Evolutionary conservation across 2,888 invertebrate genomes (phyloP), one percentile per base, ranked within the genome.

Genomic region (Raillietiella orientalis): DNA sequence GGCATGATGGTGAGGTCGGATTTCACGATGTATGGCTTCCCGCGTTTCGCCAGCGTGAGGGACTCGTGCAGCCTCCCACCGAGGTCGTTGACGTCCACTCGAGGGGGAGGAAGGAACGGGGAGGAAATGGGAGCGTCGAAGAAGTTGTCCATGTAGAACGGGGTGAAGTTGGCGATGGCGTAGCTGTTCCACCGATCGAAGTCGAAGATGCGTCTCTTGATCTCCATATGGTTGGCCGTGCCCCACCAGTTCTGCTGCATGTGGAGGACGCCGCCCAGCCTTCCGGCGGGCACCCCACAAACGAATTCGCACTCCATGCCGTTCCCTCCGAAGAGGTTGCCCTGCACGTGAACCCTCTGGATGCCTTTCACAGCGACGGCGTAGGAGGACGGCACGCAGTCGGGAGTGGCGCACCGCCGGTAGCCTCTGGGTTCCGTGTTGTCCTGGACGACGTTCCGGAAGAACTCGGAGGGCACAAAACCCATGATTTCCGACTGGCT

Each of bases 181-280:
- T 79, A 84, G 45, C 82, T 77, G 44, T 96, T 96, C 93, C 96
- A 96, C 43, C 93, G 90, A 43, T 96, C 87, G 46, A 96, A 90
- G 48, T 93, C 93, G 42, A 93, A 90, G 38, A 93, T 84, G 40
- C 63, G 58, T 26, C 60, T 56, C 29, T 62, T 61, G 27, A 96
- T 93, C 28, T 57, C 55, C 4, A 49, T 50, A 26, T 70, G 62
- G 28, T 66, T 57, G 1, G 52, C 50, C 3, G 66, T 66, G 8
- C 90, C 93, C 93, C 93, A 99, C 74, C 79, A 99, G 44, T 96
- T 99, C 44, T 77, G 70, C 6, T 59, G 59, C 0, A 77, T 82
- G 41, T 90, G 71, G 28, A 96, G 53, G 22, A 59, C 58, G 39
- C 77, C 84, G 33, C 74, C 64, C 2, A 87, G 57, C 34, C 69